phyloP scores from a whole-genome alignment of 2,888 invertebrate genomes.

The Hipparchia semele region DNA sequence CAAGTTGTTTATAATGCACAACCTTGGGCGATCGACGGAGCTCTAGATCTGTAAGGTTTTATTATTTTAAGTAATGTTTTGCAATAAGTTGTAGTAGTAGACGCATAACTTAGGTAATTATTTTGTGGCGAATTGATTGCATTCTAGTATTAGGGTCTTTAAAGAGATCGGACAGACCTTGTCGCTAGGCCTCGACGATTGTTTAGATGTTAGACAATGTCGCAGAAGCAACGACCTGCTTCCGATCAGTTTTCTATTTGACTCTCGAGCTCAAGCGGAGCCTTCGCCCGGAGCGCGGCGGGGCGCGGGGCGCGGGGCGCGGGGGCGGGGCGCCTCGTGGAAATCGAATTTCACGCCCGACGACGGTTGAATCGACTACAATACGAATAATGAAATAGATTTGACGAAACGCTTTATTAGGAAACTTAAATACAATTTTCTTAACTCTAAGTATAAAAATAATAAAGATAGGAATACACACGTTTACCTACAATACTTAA shows the following conservation, averaged over 20 bases:
- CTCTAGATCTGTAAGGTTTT: conserved; percentile 11
- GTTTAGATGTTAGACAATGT: background rate
- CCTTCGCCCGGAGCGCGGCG: too few relatives aligned
- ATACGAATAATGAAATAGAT: conserved; percentile 65
- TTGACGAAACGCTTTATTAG: conserved; percentile 78
- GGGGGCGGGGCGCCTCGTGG: conserved; percentile 37
- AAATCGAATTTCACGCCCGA: conserved; percentile 67
- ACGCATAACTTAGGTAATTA: background rate
- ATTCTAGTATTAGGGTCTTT: background rate
- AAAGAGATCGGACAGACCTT: background rate
- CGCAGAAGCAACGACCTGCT: conserved; percentile 36
- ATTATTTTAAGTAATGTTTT: conserved; percentile 1
- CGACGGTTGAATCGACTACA: conserved; percentile 53
- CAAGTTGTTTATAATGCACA: background rate
- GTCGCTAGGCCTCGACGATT: background rate
- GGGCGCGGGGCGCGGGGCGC: too few relatives aligned
- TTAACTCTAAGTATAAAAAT: conserved; percentile 75
- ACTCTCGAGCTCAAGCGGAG: conserved; percentile 49
- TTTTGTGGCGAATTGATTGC: background rate
- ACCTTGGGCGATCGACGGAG: conserved; percentile 12
- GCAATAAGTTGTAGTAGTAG: background rate
- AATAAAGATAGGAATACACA: conserved; percentile 54
- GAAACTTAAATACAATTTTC: conserved; percentile 69
- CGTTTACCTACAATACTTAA: conserved; percentile 46
- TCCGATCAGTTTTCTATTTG: conserved; percentile 57